phyloP scores from a whole-genome alignment of 2,888 invertebrate genomes.

The Synergus umbraculus region DNA sequence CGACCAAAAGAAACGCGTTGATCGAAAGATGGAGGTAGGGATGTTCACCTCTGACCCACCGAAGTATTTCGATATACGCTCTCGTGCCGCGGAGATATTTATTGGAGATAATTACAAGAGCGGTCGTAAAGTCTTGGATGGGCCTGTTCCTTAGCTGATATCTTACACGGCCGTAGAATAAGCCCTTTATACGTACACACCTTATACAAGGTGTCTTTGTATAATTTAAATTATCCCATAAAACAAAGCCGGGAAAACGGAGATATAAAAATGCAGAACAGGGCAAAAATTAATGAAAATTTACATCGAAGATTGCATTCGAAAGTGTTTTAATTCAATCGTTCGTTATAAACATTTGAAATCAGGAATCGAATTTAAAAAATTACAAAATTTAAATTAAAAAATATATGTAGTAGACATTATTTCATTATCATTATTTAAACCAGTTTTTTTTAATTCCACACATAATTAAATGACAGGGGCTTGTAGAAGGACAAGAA shows the following conservation, averaged over 20 bases:
- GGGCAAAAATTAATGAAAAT: background rate
- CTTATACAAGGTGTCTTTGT: slow-evolving; percentile 64
- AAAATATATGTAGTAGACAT: too few species aligned
- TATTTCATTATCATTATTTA: background rate
- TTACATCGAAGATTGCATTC: too few species aligned
- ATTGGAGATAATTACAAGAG: slow-evolving; percentile 77
- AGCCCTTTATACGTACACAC: slow-evolving; percentile 58
- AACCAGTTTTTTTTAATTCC: background rate
- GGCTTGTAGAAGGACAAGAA: background rate
- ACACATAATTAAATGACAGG: background rate
- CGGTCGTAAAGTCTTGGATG: slow-evolving; percentile 75
- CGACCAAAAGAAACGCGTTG: slow-evolving; percentile 73
- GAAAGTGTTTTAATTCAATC: too few species aligned
- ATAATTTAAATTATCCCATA: slow-evolving; percentile 32
- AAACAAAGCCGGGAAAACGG: background rate
- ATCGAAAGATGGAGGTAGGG: slow-evolving; percentile 74
- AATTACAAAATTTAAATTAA: too few species aligned
- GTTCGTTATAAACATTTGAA: too few species aligned
- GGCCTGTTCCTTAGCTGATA: slow-evolving; percentile 73
- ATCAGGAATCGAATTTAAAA: too few species aligned
- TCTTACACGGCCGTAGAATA: slow-evolving; percentile 69
- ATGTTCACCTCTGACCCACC: slow-evolving; percentile 72
- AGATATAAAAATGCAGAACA: background rate
- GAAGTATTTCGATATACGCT: slow-evolving; percentile 74
- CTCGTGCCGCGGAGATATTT: slow-evolving; percentile 77